phyloP scores from a whole-genome alignment of 1,140 invertebrate species.

The Caenorhabditis briggsae region DNA sequence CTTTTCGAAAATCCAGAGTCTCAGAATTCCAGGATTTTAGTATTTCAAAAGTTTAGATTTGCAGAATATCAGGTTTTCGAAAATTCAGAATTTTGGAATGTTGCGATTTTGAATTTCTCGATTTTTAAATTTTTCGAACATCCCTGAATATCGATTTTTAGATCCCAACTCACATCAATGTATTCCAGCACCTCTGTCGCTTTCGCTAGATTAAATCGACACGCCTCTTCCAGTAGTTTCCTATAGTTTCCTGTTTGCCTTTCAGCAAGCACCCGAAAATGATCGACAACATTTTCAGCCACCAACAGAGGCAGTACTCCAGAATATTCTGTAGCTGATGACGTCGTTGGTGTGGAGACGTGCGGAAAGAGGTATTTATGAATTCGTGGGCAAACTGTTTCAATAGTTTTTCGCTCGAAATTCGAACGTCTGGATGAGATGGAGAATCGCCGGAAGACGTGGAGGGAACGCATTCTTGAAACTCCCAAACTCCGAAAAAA shows the following conservation, averaged over 20 bases:
- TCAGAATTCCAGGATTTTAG: no score
- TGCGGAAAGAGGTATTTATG: constrained; percentile 56
- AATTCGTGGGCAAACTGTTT: constrained; percentile 50
- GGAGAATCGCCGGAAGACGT: background rate
- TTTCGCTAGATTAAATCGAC: background rate
- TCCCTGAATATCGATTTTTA: background rate
- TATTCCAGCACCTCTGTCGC: background rate
- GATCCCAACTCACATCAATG: background rate
- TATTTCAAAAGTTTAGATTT: no score
- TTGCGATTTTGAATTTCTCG: no score
- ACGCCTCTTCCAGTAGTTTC: constrained; percentile 48
- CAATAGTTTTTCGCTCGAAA: constrained; percentile 58
- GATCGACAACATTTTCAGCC: constrained; percentile 51
- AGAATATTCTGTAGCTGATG: constrained; percentile 7
- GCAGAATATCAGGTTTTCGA: no score
- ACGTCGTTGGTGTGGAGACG: constrained; percentile 26
- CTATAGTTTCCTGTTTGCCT: constrained; percentile 42
- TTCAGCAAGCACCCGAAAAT: constrained; percentile 51
- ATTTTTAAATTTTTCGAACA: no score
- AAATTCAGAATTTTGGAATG: no score
- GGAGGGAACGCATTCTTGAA: background rate
- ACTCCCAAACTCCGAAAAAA: no score
- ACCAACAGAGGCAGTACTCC: constrained; percentile 24
- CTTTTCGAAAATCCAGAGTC: no score
- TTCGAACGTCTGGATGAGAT: background rate